Conservation (phyloP, 2,113 vertebrate species). For the Phalacrocorax carbo region DNA sequence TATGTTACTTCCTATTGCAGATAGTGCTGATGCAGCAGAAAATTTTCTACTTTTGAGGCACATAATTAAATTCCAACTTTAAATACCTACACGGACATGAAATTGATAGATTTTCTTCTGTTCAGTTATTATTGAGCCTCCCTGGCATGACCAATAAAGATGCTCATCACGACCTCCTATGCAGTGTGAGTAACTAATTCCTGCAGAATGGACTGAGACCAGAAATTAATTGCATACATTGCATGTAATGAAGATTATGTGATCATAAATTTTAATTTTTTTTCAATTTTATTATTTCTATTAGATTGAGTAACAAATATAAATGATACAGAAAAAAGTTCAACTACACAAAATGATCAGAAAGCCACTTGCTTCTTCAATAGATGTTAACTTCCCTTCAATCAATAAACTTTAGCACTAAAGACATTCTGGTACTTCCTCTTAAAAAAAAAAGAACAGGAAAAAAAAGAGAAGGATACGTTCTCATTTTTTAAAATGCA, state of each 20-base stretch:
- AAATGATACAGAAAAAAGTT: background rate
- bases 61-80: background rate
- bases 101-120: background rate
- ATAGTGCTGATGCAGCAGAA: background rate
- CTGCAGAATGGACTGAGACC: background rate
- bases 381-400: background rate
- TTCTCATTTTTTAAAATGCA: background rate
- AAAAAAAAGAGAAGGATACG: background rate
- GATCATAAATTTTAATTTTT: background rate
- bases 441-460: background rate
- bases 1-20: background rate
- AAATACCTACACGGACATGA: background rate
- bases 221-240: background rate
- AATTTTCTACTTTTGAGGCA: background rate
- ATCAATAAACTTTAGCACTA: background rate
- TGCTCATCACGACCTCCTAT: background rate
- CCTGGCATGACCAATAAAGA: background rate
- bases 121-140: background rate
- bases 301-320: background rate
- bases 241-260: background rate
- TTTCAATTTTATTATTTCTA: background rate
- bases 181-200: background rate
- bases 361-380: background rate
- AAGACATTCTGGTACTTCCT: background rate
- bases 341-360: background rate